Evolutionary conservation across 2,888 invertebrate genomes (phyloP).

Genomic region (Callinectes sapidus): DNA sequence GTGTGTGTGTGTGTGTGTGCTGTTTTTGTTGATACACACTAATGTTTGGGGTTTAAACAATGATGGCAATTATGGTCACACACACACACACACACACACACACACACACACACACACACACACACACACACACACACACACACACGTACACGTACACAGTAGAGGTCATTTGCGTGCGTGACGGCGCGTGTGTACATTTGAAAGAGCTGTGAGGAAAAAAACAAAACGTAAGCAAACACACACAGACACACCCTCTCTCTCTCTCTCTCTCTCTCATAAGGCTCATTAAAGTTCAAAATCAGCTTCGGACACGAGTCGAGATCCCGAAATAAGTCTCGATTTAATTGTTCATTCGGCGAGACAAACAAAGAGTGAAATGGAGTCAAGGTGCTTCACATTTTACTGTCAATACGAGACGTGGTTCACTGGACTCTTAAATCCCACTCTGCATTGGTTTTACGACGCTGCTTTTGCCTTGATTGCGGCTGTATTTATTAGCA

Average conservation of each 20-base stretch:
- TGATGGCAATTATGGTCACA: background rate
- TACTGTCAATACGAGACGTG: background rate
- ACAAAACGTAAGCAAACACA: background rate
- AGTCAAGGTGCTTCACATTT: background rate
- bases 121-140: constrained; percentile 19
- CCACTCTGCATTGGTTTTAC: background rate
- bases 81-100: constrained; percentile 17
- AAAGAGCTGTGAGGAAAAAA: background rate
- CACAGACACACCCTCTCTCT: background rate
- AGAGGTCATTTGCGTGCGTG: constrained; percentile 5
- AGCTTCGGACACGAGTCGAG: background rate
- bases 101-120: constrained; percentile 7
- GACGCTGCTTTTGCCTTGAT: background rate
- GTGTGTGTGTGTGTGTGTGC: constrained; percentile 1
- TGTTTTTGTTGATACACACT: background rate
- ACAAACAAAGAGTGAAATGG: background rate
- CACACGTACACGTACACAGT: background rate
- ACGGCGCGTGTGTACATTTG: background rate
- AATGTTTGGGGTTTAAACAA: background rate
- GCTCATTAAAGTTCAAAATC: background rate
- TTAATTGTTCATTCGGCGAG: background rate
- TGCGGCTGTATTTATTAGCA: background rate
- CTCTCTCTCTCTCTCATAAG: constrained; percentile 1
- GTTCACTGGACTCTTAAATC: constrained; percentile 1
- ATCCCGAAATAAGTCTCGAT: background rate